Conservation (phyloP, 2,113 vertebrate genomes). For the Poeciliopsis occidentalis region DNA sequence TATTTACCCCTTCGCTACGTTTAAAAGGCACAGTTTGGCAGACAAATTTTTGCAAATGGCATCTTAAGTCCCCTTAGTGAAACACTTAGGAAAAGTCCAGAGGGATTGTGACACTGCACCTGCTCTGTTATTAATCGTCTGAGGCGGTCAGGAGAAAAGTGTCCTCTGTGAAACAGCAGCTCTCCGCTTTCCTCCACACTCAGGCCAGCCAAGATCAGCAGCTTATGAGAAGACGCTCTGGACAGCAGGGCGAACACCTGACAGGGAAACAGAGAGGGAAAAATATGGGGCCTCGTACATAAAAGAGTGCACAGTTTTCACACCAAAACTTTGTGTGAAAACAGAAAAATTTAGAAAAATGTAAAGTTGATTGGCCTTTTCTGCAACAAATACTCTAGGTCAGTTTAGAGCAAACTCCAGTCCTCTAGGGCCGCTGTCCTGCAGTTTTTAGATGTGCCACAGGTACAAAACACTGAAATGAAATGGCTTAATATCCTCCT, state of each 20-base stretch:
- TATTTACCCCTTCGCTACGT: too few species aligned
- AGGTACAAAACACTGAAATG: too few species aligned
- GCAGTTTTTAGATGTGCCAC: too few species aligned
- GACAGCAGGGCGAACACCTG: constrained; percentile 89
- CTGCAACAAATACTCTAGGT: neutral
- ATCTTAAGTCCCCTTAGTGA: neutral
- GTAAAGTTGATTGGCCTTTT: neutral
- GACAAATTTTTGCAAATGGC: neutral
- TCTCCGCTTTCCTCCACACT: constrained; percentile 89
- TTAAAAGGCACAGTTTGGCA: neutral
- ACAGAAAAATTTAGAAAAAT: too few species aligned
- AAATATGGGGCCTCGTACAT: neutral
- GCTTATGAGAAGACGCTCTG: constrained; percentile 86
- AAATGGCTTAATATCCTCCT: too few species aligned
- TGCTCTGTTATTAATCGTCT: constrained; percentile 88
- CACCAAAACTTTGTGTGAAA: too few species aligned
- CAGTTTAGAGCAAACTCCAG: neutral
- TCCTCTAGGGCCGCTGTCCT: too few species aligned
- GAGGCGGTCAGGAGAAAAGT: constrained; percentile 88
- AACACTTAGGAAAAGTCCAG: neutral
- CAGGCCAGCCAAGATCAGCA: constrained; percentile 90
- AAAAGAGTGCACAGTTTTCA: too few species aligned
- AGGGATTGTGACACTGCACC: constrained; percentile 70
- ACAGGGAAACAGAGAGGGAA: neutral
- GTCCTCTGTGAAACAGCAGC: constrained; percentile 87